Base-by-base conservation (phyloP, 2,113 vertebrate genomes). In the Aldabrachelys gigantea region DNA sequence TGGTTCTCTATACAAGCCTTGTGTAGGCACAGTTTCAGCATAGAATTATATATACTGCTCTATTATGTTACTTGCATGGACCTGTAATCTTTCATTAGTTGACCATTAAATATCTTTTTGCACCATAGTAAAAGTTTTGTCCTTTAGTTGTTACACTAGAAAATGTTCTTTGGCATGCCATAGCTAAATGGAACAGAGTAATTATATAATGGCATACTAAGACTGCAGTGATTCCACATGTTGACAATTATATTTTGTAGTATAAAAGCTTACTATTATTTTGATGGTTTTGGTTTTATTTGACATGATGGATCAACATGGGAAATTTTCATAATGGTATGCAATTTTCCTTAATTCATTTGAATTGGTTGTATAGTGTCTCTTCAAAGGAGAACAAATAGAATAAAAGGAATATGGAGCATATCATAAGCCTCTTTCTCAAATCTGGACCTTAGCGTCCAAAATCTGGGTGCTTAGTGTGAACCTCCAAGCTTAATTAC, bases 1-100 rank as follows among this genome's bases (percentile, higher is more conserved):
- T 96, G 88, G 91, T 95, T 97, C 96, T 94, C 88, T 93, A 65
- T 90, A 62, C 65, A 92, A 96, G 95, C 47, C 62, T 96, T 92
- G 38, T 84, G 13, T 85, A 89, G 91, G 91, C 84, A 89, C 52
- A 87, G 62, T 94, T 91, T 93, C 88, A 75, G 88, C 79, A 91
- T 49, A 90, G 52, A 49, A 93, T 92, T 93, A 89, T 94, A 94
- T 82, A 76, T 87, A 52, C 86, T 41, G 50, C 92, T 89, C 90
- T 54, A 78, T 94, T 93, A 91, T 35, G 49, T 92, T 96, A 44
- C 59, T 96, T 90, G 79, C 89, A 94, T 41, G 52, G 93, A 84
- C 29, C 62, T 88, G 84, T 90, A 94, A 94, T 92, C 94, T 95
- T 92, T 95, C 50, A 92, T 96, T 95, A 96, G 29, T 75, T 89